Evolutionary conservation across 2,888 invertebrate genomes (phyloP).

Genomic region (Rhagonycha lutea): DNA sequence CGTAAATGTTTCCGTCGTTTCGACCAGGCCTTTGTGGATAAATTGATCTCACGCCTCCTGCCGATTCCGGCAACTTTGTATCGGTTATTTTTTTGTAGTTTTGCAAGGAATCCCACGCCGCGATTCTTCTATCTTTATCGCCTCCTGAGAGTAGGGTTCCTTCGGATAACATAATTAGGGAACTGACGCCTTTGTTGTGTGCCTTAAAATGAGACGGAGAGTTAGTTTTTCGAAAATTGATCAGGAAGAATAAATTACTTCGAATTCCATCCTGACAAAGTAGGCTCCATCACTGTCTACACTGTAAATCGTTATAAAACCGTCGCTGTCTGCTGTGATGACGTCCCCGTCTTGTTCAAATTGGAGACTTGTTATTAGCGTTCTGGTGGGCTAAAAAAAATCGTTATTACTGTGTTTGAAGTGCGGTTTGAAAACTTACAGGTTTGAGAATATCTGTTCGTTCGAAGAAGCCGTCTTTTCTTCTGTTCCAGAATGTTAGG

Average conservation of each 20-base stretch:
- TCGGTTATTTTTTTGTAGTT: conserved; percentile 89
- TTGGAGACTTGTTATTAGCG: conserved; percentile 83
- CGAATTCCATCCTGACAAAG: conserved; percentile 86
- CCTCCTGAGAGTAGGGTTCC: conserved; percentile 90
- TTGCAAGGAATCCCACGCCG: conserved; percentile 90
- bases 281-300: conserved; percentile 89
- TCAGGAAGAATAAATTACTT: conserved; percentile 56
- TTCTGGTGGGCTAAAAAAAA: conserved; percentile 72
- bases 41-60: conserved; percentile 87
- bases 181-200: conserved; percentile 85
- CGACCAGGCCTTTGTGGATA: conserved; percentile 86
- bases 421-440: conserved; percentile 53
- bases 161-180: conserved; percentile 85
- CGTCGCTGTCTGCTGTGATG: conserved; percentile 89
- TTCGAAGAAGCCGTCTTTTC: conserved; percentile 90
- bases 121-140: conserved; percentile 86
- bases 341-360: conserved; percentile 92
- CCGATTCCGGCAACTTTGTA: conserved; percentile 85
- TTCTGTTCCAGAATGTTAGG: conserved; percentile 88
- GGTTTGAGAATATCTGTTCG: conserved; percentile 87
- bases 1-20: conserved; percentile 88
- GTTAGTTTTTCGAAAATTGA: neutral
- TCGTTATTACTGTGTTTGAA: neutral
- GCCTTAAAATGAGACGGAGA: conserved; percentile 56
- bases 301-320: conserved; percentile 88